Evolutionary conservation across 2,797 vertebrate species (phyloP).

Genomic region (Pempheris klunzingeri): DNA sequence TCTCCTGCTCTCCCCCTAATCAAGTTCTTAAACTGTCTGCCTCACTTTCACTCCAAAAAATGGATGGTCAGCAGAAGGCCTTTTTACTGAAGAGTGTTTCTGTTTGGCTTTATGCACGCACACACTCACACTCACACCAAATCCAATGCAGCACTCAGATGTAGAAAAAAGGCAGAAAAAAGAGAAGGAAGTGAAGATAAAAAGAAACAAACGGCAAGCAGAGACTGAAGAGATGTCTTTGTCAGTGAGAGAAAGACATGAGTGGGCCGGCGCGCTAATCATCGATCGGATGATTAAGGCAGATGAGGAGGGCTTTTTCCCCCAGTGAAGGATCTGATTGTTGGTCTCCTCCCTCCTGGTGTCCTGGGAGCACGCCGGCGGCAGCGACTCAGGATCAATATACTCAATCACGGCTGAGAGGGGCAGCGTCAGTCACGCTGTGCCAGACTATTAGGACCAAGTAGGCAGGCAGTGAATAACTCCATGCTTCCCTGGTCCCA

Average conservation of each 20-base stretch:
- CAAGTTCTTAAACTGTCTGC: slow-evolving; percentile 56
- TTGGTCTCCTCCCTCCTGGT: slow-evolving; percentile 81
- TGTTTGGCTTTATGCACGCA: slow-evolving; percentile 29
- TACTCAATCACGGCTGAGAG: slow-evolving; percentile 90
- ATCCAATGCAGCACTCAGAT: background rate
- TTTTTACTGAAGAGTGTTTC: slow-evolving; percentile 34
- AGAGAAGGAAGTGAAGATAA: slow-evolving; percentile 48
- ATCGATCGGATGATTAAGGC: slow-evolving; percentile 97
- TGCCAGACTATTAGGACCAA: slow-evolving; percentile 94
- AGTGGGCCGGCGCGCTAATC: slow-evolving; percentile 88
- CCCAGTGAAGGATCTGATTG: slow-evolving; percentile 93
- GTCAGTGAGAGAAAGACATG: slow-evolving; percentile 78
- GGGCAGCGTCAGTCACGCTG: slow-evolving; percentile 86
- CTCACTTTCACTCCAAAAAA: slow-evolving; percentile 59
- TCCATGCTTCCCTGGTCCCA: slow-evolving; percentile 85
- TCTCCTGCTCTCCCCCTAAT: slow-evolving; percentile 47
- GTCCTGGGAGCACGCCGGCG: slow-evolving; percentile 84
- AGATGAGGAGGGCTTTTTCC: slow-evolving; percentile 94
- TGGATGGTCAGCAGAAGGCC: slow-evolving; percentile 63
- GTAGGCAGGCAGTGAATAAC: slow-evolving; percentile 94
- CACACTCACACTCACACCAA: slow-evolving; percentile 7
- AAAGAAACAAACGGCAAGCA: slow-evolving; percentile 76
- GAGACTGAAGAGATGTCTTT: slow-evolving; percentile 75
- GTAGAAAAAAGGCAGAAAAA: slow-evolving; percentile 33
- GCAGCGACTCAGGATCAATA: slow-evolving; percentile 88